Conservation (phyloP, 2,888 invertebrate genomes). For the Halocaridina rubra region DNA sequence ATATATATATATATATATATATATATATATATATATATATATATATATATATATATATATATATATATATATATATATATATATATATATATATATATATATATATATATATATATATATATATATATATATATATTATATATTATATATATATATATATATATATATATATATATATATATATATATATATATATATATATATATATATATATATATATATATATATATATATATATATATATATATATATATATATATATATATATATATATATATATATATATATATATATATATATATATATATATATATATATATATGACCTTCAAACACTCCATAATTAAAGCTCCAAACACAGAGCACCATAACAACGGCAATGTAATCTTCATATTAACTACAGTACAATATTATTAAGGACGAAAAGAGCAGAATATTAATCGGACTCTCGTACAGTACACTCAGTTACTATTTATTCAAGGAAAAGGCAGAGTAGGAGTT, state of each 20-base stretch:
- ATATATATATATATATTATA: background rate
- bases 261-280: background rate
- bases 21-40: background rate
- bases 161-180: constrained; percentile 28
- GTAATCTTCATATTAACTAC: too few relatives aligned
- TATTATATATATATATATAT: constrained; percentile 16
- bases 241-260: constrained; percentile 12
- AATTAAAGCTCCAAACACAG: background rate
- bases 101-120: background rate
- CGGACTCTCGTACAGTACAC: too few relatives aligned
- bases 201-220: constrained; percentile 6
- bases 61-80: constrained; percentile 33
- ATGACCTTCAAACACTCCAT: background rate
- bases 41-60: background rate
- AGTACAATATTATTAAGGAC: too few relatives aligned
- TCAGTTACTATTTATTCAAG: too few relatives aligned
- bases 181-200: constrained; percentile 22
- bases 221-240: background rate
- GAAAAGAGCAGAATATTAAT: too few relatives aligned
- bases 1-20: constrained; percentile 8
- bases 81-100: too few relatives aligned
- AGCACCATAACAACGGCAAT: background rate
- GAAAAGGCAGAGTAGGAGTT: too few relatives aligned
- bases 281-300: background rate
- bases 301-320: constrained; percentile 41